Evolutionary conservation across 2,797 vertebrate species (phyloP), one percentile per base, ranked within the genome.

Genomic region (Vespertilio murinus): DNA sequence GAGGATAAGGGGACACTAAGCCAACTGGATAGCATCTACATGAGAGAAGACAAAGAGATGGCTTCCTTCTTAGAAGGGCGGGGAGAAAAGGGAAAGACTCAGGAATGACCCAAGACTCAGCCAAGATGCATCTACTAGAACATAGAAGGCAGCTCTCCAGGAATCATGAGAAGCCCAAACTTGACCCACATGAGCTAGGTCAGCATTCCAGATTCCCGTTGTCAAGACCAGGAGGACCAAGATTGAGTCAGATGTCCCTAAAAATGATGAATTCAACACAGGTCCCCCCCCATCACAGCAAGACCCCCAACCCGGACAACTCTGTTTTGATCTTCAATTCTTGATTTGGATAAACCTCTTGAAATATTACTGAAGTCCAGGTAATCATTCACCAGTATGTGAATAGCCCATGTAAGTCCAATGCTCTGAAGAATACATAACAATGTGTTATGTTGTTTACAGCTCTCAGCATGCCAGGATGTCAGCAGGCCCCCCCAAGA

Each of bases 321-420:
- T 73, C 45, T 69, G 9, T 28, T 75, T 91, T 78, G 33, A 33
- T 67, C 71, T 88, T 90, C 20, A 71, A 45, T 92, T 92, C 71
- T 80, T 82, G 18, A 94, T 82, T 84, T 82, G 81, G 56, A 94
- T 78, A 77, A 91, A 79, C 6, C 56, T 30, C 47, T 93, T 86
- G 67, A 88, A 93, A 94, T 84, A 45, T 42, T 52, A 56, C 35
- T 22, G 54, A 30, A 89, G 40, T 88, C 20, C 59, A 77, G 38
- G 25, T 88, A 25, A 73, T 95, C 47, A 73, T 80, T 77, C 90
- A 16, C 33, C 56, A 80, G 22, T 38, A 40, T 10, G 2, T 52
- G 42, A 85, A 83, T 25, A 88, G 75, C 87, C 70, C 65, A 74
- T 22, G 49, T 30, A 74, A 90, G 67, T 45, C 65, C 65, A 90